Evolutionary conservation across 1,140 invertebrate species (phyloP), one percentile per base, ranked within the genome.

Genomic region (Drosophila pseudoobscura): DNA sequence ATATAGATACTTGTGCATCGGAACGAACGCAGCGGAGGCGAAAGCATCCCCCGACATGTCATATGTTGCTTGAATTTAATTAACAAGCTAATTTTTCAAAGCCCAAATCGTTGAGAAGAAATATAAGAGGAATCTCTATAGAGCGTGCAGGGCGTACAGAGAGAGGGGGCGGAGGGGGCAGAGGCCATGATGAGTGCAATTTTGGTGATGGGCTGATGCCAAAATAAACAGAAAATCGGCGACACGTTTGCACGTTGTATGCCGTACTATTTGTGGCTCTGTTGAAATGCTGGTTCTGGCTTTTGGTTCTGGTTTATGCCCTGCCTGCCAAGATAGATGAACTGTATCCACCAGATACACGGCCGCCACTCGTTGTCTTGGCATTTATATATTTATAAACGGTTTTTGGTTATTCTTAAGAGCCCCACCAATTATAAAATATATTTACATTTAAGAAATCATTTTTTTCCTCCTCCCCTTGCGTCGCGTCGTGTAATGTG

Each of bases 71-170:
- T 87, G 82, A 78, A 82, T 87, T 85, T 85, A 85, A 85, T 85
- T 85, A 85, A 85, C 82, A 85, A 85, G 82, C 82, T 85, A 85
- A 85, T 85, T 85, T 85, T 85, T 85, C 83, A 85, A 78, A 85
- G 74, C 74, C 65, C 74, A 87, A 85, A 87, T 82, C 82, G 82
- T 55, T 68, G 65, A 52, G 65, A 51, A 52, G 65, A 22, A 46
- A 17, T n/a, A 56, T 39, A 22, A 59, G 58, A 55, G 29, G 20
- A 13, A 39, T 39, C 35, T 9, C 11, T 39, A 39, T 5, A 13
- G 11, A 4, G 8, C 13, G 2, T 20, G 20, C 20, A 20, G 20
- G 20, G 20, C 20, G 20, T 2, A 9, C 4, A 47, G 9, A 9
- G 26, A 44, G 17, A 4, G 17, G 20, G 11, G n/a, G 43, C 6